Base-by-base conservation (phyloP, 2,113 vertebrate species). In the Hassar affinis region DNA sequence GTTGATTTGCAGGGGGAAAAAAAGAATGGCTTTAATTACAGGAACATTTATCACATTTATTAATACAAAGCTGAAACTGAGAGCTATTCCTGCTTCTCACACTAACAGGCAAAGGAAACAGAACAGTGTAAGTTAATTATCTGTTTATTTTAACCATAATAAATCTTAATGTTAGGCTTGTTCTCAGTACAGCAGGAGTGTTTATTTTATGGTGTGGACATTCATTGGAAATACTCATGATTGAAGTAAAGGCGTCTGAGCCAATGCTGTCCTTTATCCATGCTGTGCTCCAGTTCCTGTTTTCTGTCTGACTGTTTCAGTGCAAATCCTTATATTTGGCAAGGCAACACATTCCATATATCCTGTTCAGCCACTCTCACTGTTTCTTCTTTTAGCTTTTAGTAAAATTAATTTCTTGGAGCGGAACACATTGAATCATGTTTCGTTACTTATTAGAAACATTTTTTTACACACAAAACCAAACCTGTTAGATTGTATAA, bases 11-110 rank as follows among this genome's bases (percentile, higher is more conserved):
- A 71, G 78, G 54, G 69, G 59, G 33, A 12, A 45, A 42, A 86
- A 54, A 22, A 78, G 68, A 64, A 30, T 59, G 20, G 66, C 30
- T 83, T 85, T 89, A 90, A 89, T 88, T 90, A 84, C 56, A 85
- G 72, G 85, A 84, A 88, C 80, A 85, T 89, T 90, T 87, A 89
- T 89, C 86, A 88, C 78, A 83, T 89, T 90, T 87, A 89, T 89
- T 90, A 86, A 87, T 88, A 82, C 66, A 74, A 81, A 78, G 79
- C 77, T 78, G 81, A 88, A 88, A 83, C 81, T 84, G 82, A 85
- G 79, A 89, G 82, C 71, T 83, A 49, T 52, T 78, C 66, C 51
- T 57, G 75, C 18, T 49, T 79, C 84, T 82, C 79, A 69, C 81
- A 81, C 45, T 71, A 81, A 75, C 69, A 72, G 30, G 49, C 79